phyloP scores from a whole-genome alignment of 2,113 vertebrate genomes.

The Cardinalis cardinalis region DNA sequence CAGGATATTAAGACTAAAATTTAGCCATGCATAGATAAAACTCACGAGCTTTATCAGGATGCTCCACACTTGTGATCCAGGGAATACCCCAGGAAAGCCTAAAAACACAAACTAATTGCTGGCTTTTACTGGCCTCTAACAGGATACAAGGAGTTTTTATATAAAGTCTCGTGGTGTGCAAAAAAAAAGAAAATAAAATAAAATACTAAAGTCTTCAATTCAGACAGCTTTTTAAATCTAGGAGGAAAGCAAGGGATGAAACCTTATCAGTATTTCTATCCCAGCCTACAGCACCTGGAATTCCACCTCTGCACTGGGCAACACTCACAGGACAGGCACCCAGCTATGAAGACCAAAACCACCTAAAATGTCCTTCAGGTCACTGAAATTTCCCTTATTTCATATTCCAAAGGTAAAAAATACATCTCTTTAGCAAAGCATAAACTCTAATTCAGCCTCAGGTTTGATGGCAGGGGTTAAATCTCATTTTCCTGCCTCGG shows the following conservation, averaged over 20 bases:
- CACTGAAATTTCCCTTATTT: neutral
- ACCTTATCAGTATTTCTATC: neutral
- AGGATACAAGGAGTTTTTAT: neutral
- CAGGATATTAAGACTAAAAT: constrained; percentile 65
- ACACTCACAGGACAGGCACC: neutral
- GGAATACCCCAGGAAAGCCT: constrained; percentile 35
- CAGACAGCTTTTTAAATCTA: neutral
- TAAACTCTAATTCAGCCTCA: neutral
- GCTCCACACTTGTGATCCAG: constrained; percentile 35
- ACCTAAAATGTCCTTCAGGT: neutral
- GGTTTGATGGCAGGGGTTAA: neutral
- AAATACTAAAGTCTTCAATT: neutral
- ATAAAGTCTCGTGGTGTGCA: constrained; percentile 69
- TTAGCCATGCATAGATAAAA: constrained; percentile 72
- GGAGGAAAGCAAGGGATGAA: neutral
- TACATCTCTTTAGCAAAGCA: neutral
- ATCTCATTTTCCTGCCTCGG: neutral
- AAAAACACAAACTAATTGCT: constrained; percentile 48
- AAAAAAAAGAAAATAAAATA: constrained; percentile 2
- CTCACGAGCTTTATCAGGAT: constrained; percentile 45
- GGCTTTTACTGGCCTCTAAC: constrained; percentile 61
- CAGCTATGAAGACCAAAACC: neutral
- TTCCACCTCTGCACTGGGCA: neutral
- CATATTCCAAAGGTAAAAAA: constrained; percentile 43
- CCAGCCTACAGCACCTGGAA: constrained; percentile 36